Evolutionary conservation across 2,113 vertebrate genomes (phyloP), one percentile per base, ranked within the genome.

Genomic region (Mastomys natalensis): DNA sequence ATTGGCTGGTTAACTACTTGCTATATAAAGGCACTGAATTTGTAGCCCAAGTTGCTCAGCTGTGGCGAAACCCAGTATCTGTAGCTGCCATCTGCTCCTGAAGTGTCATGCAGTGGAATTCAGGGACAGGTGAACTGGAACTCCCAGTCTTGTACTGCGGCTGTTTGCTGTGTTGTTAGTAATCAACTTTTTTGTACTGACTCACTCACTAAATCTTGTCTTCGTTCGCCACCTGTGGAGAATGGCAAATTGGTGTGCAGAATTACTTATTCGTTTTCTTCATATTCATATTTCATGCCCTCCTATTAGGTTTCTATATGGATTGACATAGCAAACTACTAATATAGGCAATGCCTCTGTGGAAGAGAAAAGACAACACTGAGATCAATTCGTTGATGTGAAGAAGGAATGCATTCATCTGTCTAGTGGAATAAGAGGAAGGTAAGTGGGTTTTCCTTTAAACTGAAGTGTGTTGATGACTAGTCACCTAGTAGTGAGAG

Each of bases 41-140:
- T 26, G 77, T 87, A 87, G 40, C 40, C 21, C 64, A 92, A 51
- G 48, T 92, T 80, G 34, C 29, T 68, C 68, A 92, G 29, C 48
- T 94, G 73, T 95, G 64, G 29, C 72, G 21, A n/a, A 95, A 73
- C 34, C 17, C 53, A 92, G 55, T 95, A n/a, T 80, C 89, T 90
- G 58, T 80, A 89, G 26, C 40, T 15, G 45, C 34, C 73, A 76
- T 74, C 34, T 94, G 21, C 31, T 86, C 29, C 29, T 37, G 53
- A 19, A 62, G 40, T 87, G 82, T 93, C 62, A 90, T 73, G 64
- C 31, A 90, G 51, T 62, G 73, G 74, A 90, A 94, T 82, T 77
- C 53, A n/a, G 15, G 24, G 31, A 90, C 81, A 93, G 70, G 53
- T 87, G 45, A 87, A 82, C 13, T 96, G 60, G 37, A 87, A 68